Conservation (phyloP, 92 coral and sea anemone genomes). For the Zoanthus sociatus region DNA sequence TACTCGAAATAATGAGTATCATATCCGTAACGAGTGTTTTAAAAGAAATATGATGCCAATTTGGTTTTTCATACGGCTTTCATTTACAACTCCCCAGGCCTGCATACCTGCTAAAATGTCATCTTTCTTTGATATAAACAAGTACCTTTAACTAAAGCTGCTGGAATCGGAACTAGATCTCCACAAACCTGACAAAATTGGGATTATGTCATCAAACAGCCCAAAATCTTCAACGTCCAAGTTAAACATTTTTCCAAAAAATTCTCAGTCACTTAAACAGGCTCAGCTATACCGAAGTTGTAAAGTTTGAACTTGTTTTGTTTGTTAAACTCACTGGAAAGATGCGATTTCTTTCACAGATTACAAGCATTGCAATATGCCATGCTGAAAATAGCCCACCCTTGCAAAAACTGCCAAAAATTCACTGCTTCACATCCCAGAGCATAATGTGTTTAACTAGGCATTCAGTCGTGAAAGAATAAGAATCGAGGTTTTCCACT, state of each 20-base stretch:
- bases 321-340: conserved; percentile 8
- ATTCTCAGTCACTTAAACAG: not conserved
- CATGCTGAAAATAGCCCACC: conserved; percentile 49
- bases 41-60: too few relatives aligned
- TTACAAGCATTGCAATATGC: conserved; percentile 33
- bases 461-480: conserved; percentile 44
- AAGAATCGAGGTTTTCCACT: conserved; percentile 32
- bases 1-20: too few relatives aligned
- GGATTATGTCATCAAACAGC: conserved; percentile 49
- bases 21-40: too few relatives aligned
- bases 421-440: conserved; percentile 51
- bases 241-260: conserved; percentile 27
- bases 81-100: not conserved
- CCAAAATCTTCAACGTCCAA: conserved; percentile 45
- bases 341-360: conserved; percentile 39
- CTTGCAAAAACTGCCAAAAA: conserved; percentile 42
- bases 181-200: conserved; percentile 41
- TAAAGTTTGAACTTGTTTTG: conserved; percentile 25
- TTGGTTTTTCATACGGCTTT: too few relatives aligned
- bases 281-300: conserved; percentile 17
- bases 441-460: conserved; percentile 43
- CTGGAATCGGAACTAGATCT: not conserved
- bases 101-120: not conserved
- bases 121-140: not conserved
- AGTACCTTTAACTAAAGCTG: not conserved